Percentiles rank a stretch among this genome's conserved stretches.
These are phyloP conservation scores for Branchinecta lynchi DNA, from an alignment of 1,140 invertebrate species.

Conservation along the genomic window DNA sequence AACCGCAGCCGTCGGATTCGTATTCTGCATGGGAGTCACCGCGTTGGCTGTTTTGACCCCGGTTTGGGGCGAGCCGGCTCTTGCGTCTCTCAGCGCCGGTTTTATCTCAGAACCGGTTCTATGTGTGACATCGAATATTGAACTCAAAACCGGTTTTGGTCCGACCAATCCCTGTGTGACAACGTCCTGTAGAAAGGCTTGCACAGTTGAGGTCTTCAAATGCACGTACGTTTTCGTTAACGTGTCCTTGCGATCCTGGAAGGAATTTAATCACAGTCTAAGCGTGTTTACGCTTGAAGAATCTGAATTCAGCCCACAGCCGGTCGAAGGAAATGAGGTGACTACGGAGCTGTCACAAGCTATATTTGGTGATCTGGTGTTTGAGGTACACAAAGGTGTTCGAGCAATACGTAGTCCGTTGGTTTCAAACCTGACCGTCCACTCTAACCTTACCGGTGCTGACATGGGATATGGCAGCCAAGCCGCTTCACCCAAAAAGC, in stretches of 20 bases:
- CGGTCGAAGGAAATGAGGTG: too few relatives aligned
- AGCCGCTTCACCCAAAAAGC: too few relatives aligned
- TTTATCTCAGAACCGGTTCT: background rate
- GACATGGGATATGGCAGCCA: too few relatives aligned
- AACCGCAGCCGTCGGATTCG: background rate
- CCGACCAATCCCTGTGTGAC: background rate
- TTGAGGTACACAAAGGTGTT: background rate
- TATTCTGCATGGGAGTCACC: background rate
- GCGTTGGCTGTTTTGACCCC: background rate
- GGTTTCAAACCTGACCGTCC: too few relatives aligned
- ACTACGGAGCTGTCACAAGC: too few relatives aligned
- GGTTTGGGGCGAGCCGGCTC: background rate
- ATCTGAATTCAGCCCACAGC: too few relatives aligned
- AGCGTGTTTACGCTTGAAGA: background rate
- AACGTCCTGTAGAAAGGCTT: background rate
- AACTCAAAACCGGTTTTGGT: background rate
- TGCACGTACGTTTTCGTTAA: background rate
- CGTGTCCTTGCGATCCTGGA: background rate
- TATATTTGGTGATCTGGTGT: background rate
- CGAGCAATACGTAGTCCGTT: too few relatives aligned
- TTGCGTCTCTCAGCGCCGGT: background rate
- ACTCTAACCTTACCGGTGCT: too few relatives aligned
- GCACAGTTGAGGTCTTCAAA: background rate
- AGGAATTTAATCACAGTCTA: background rate
- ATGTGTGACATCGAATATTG: background rate